Conservation (phyloP, 2,797 vertebrate genomes). For the Danio aesculapii region DNA sequence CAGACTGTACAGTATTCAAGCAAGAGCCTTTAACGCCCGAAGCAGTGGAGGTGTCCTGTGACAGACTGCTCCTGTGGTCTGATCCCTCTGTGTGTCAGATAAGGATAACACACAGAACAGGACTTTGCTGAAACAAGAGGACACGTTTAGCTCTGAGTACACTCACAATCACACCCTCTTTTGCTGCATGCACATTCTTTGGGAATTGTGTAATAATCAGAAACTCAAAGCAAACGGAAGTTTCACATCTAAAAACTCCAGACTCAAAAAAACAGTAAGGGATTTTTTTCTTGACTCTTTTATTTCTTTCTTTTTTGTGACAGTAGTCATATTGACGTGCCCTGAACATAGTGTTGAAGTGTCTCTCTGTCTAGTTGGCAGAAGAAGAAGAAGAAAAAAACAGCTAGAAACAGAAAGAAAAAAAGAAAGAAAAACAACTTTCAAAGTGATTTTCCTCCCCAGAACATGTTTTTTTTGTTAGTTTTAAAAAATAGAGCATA, state of each 20-base stretch:
- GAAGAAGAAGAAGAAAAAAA: constrained; percentile 52
- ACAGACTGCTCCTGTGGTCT: not conserved
- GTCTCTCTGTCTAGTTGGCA: constrained; percentile 75
- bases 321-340: constrained; percentile 73
- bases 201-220: not conserved
- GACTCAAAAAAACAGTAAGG: constrained; percentile 62
- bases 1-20: not conserved
- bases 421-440: constrained; percentile 63
- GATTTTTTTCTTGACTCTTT: constrained; percentile 70
- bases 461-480: constrained; percentile 64
- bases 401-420: constrained; percentile 49
- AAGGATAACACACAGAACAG: not conserved
- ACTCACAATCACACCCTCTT: not conserved
- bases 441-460: constrained; percentile 49
- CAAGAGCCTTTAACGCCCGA: not conserved
- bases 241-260: constrained; percentile 8
- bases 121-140: not conserved
- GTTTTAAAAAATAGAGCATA: constrained; percentile 86
- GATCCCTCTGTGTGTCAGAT: constrained; percentile 11
- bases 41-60: not conserved
- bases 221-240: not conserved
- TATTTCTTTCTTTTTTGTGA: constrained; percentile 66
- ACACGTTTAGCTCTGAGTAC: not conserved
- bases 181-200: constrained; percentile 5
- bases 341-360: constrained; percentile 82